Conservation (phyloP, 2,113 vertebrate species). For the Dromaius novaehollandiae region DNA sequence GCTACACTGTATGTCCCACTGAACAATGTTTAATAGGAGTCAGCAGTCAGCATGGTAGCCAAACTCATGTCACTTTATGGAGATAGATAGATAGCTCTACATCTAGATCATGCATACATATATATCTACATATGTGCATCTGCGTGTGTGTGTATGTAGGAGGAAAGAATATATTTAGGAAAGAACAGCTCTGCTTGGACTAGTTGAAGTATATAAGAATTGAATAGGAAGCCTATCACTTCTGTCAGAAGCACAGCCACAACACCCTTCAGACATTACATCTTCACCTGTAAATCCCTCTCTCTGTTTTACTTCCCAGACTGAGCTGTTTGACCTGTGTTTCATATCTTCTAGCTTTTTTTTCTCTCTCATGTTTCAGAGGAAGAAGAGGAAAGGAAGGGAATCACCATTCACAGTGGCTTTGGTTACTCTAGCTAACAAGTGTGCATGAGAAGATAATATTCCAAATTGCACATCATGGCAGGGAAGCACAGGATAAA, state of each 20-base stretch:
- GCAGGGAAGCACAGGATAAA: neutral
- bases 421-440: neutral
- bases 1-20: neutral
- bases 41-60: neutral
- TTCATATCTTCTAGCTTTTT: neutral
- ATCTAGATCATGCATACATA: neutral
- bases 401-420: neutral
- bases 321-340: neutral
- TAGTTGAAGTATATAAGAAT: neutral
- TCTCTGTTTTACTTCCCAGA: fast-evolving
- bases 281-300: neutral
- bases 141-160: fast-evolving
- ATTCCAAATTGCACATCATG: neutral
- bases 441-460: neutral
- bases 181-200: neutral
- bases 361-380: neutral
- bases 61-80: neutral
- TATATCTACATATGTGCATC: fast-evolving
- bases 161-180: neutral
- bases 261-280: neutral
- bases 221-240: fast-evolving
- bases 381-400: neutral
- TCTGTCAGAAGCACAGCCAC: neutral
- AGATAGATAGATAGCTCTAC: fast-evolving
- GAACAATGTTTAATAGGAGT: neutral